phyloP scores from a whole-genome alignment of 2,113 vertebrate species.

The Laticauda colubrina region DNA sequence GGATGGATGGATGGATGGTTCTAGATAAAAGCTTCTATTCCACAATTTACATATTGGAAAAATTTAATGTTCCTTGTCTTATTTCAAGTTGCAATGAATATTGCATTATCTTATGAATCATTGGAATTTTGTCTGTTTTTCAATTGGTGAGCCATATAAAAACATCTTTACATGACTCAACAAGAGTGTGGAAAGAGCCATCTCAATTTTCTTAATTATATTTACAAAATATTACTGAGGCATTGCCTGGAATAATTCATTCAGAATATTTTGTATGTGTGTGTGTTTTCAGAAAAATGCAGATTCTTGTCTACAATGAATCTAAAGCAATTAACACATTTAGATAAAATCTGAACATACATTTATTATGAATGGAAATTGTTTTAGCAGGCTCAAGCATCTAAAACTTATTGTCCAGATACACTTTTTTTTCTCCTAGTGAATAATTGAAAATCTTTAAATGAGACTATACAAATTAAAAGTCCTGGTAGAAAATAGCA shows the following conservation, averaged over 20 bases:
- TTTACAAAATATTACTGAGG: conserved; percentile 48
- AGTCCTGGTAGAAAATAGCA: background rate
- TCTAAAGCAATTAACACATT: conserved; percentile 36
- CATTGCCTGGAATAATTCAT: conserved; percentile 58
- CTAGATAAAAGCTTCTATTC: background rate
- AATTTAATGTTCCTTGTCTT: background rate
- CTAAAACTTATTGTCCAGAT: background rate
- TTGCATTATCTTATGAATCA: background rate
- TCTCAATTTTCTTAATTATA: conserved; percentile 56
- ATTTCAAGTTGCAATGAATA: background rate
- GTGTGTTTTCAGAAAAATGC: conserved; percentile 23
- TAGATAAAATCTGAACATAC: conserved; percentile 29
- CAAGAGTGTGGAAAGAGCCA: conserved; percentile 36
- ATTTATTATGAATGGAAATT: background rate
- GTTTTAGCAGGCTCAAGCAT: background rate
- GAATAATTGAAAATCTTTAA: background rate
- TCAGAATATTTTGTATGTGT: conserved; percentile 27
- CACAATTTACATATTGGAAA: background rate
- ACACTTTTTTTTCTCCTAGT: background rate
- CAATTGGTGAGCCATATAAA: conserved; percentile 43
- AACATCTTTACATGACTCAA: conserved; percentile 47
- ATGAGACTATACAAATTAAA: background rate
- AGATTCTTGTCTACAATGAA: conserved; percentile 51
- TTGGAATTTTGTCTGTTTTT: conserved; percentile 41
- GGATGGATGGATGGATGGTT: background rate